Conservation (phyloP, 2,888 invertebrate genomes). For the Epsilonema sp. region DNA sequence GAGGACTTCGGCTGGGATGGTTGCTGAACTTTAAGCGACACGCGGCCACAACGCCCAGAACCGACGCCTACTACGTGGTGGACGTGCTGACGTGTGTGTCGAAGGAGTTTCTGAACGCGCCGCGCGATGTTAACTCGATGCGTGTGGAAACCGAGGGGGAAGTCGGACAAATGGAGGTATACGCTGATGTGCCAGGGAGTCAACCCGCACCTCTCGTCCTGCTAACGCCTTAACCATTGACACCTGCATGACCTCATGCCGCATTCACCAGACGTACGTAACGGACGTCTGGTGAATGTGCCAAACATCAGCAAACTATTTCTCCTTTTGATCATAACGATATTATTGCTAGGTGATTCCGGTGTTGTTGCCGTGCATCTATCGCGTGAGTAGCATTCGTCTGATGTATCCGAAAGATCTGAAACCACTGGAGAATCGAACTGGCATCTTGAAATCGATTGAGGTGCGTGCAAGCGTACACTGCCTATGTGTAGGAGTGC, state of each 20-base stretch:
- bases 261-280: too few relatives aligned
- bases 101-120: conserved; percentile 38
- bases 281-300: conserved; percentile 54
- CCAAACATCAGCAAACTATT: too few relatives aligned
- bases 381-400: conserved; percentile 67
- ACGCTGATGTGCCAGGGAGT: too few relatives aligned
- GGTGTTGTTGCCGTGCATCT: conserved; percentile 56
- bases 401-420: conserved; percentile 77
- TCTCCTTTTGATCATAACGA: too few relatives aligned
- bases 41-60: conserved; percentile 37
- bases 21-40: conserved; percentile 71
- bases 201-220: too few relatives aligned
- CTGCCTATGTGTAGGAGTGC: too few relatives aligned
- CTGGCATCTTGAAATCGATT: conserved; percentile 61
- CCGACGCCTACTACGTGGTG: conserved; percentile 48
- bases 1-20: conserved; percentile 91
- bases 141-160: conserved; percentile 34
- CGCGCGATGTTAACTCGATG: neutral
- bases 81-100: conserved; percentile 65
- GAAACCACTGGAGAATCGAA: conserved; percentile 58
- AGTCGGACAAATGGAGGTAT: too few relatives aligned
- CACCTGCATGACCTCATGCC: too few relatives aligned
- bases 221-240: too few relatives aligned
- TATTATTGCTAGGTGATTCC: conserved; percentile 44
- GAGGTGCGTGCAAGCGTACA: conserved; percentile 35